Conservation (phyloP, 2,888 invertebrate genomes). For the Neoitamus cyanurus region DNA sequence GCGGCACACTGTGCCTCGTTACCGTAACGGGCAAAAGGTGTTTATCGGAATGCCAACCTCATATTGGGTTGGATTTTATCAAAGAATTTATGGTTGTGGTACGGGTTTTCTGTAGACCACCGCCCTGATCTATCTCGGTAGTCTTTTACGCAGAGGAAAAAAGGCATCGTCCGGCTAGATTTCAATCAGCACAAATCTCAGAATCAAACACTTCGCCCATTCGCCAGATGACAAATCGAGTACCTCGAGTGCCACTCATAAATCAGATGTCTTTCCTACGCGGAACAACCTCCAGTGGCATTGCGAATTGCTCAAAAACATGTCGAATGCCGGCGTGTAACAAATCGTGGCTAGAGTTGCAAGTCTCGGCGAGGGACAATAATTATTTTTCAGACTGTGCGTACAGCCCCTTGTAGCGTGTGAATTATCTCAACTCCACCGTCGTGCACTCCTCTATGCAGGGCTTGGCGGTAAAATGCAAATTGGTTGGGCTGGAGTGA, state of each 20-base stretch:
- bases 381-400: background rate
- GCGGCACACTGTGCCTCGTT: background rate
- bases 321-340: background rate
- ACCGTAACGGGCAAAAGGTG: background rate
- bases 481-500: background rate
- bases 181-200: constrained; percentile 2
- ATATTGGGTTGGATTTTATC: background rate
- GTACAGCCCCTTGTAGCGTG: background rate
- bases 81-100: background rate
- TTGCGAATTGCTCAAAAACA: constrained; percentile 9
- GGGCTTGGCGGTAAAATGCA: background rate
- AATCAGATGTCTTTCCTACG: constrained; percentile 25
- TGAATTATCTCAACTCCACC: background rate
- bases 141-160: background rate
- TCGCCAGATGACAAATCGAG: background rate
- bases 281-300: constrained; percentile 15
- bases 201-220: background rate
- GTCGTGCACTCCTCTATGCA: background rate
- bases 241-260: constrained; percentile 4
- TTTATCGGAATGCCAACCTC: background rate
- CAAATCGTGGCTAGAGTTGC: background rate
- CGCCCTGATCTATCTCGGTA: background rate
- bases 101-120: background rate
- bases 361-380: background rate
- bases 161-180: background rate